These are phyloP conservation scores for Hyles vespertilio DNA, from an alignment of 1,140 invertebrate species.

Conservation along the genomic window DNA sequence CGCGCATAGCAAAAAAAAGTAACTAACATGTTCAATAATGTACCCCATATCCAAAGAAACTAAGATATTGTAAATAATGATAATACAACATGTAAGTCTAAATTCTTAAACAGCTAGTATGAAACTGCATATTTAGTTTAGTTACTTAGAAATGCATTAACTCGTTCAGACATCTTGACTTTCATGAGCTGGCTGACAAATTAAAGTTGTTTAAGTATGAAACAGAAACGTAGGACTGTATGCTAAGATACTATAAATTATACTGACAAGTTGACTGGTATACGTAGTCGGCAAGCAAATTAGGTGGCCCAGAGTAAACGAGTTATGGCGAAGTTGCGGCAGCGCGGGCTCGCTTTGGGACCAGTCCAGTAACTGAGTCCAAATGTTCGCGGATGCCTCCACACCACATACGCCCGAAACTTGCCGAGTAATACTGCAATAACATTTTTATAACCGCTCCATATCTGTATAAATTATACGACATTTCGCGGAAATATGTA, in stretches of 20 bases:
- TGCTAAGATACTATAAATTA: constrained; percentile 37
- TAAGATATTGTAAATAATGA: too few relatives aligned
- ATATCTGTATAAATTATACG: background rate
- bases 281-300: constrained; percentile 48
- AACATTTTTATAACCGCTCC: background rate
- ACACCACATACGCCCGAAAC: background rate
- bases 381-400: constrained; percentile 16
- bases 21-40: too few relatives aligned
- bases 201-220: background rate
- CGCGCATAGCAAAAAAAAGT: too few relatives aligned
- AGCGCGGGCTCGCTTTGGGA: constrained; percentile 23
- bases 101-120: too few relatives aligned
- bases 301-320: constrained; percentile 55
- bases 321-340: constrained; percentile 54
- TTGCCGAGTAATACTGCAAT: constrained; percentile 21
- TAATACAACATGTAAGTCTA: too few relatives aligned
- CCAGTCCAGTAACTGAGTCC: constrained; percentile 14
- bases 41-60: too few relatives aligned
- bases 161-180: too few relatives aligned
- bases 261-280: constrained; percentile 36
- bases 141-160: too few relatives aligned
- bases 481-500: too few relatives aligned
- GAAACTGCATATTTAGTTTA: too few relatives aligned
- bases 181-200: too few relatives aligned
- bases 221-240: constrained; percentile 5